Evolutionary conservation across 2,113 vertebrate species (phyloP), one percentile per base, ranked within the genome.

Genomic region (Clinocottus analis): DNA sequence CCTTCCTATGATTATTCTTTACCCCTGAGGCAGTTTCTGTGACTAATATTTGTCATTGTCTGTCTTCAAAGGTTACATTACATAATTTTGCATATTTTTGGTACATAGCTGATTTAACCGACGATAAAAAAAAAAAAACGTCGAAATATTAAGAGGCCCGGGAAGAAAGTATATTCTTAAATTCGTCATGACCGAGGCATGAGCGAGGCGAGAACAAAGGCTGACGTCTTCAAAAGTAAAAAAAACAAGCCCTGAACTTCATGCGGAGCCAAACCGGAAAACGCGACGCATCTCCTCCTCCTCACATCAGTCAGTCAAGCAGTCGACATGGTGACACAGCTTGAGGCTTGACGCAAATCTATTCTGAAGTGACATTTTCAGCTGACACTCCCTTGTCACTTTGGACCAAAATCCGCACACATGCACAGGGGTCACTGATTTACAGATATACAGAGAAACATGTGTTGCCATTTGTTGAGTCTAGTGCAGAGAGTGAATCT

Each of bases 321-420:
- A 39, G 72, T 72, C 51, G 73, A 73, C 77, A 67, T 31, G 71
- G 35, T 76, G 82, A 91, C 79, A 80, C 77, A 43, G 80, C 88
- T 86, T 23, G 73, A 64, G 75, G 86, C 82, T 94, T 95, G 95
- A 95, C 88, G 92, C 75, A 94, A 94, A 95, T 95, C 86, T 83
- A 62, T 93, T 90, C 80, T 94, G 95, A 95, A 93, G 92, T 95
- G 94, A 95, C 95, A 95, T 95, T 95, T 95, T 66, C 83, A 89
- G 82, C 88, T 79, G 87, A 94, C 90, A 88, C 86, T 85, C 68
- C 85, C 89, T 85, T 93, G 94, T 95, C 94, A 91, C 91, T 92
- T 93, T 61, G 70, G 73, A 89, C 89, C 87, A 87, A 74, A 87
- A 87, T 91, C 87, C 39, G 72, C 82, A 51, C 64, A 72, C 73